Conservation (phyloP, 2,888 invertebrate genomes). For the Spialia ferax region DNA sequence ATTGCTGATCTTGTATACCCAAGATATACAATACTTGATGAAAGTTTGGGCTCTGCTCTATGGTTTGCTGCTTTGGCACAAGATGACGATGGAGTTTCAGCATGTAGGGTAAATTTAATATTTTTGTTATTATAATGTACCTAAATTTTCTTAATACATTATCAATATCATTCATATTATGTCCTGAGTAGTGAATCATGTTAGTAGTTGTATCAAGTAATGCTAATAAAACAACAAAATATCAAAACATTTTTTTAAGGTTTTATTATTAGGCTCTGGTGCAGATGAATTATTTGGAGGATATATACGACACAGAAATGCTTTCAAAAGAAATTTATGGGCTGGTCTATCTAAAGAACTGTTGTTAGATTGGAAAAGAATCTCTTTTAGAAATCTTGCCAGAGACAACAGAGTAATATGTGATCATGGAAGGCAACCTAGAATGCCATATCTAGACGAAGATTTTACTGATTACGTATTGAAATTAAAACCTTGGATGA, state of each 20-base stretch:
- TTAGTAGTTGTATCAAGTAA: too few relatives aligned
- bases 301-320: constrained; percentile 95
- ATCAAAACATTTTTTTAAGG: constrained; percentile 73
- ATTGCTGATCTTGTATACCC: constrained; percentile 95
- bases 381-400: constrained; percentile 96
- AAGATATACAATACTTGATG: constrained; percentile 95
- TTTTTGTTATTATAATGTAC: neutral
- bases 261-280: constrained; percentile 96
- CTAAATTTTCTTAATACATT: too few relatives aligned
- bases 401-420: constrained; percentile 97
- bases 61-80: constrained; percentile 97
- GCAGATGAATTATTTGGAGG: constrained; percentile 99
- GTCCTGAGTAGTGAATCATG: too few relatives aligned
- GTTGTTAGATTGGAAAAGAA: constrained; percentile 92
- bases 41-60: constrained; percentile 97
- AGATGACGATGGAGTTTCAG: constrained; percentile 84
- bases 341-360: constrained; percentile 88
- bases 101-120: constrained; percentile 85
- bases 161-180: too few relatives aligned
- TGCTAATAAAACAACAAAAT: neutral
- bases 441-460: constrained; percentile 94
- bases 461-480: constrained; percentile 88
- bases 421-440: constrained; percentile 94
- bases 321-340: constrained; percentile 87
- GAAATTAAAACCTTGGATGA: constrained; percentile 89